Evolutionary conservation across 2,888 invertebrate species (phyloP), one percentile per base, ranked within the genome.

Genomic region (Piscicola geometra): DNA sequence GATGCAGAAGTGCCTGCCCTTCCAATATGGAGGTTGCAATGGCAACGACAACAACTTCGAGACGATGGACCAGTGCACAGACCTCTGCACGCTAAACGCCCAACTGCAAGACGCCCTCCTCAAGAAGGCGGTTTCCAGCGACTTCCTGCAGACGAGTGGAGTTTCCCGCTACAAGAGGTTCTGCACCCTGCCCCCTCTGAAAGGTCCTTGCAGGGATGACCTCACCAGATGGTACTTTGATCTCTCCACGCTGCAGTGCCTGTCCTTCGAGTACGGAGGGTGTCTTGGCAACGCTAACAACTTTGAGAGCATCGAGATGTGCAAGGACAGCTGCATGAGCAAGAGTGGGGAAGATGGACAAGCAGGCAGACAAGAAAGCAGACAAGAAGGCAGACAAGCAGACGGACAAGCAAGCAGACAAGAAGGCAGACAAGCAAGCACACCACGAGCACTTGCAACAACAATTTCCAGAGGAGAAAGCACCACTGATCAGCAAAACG

Each of bases 221-320:
- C 88, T 90, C 80, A 86, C 86, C 9, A 91, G 92, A 84, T 90
- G 89, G 86, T 92, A 89, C 86, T 94, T 89, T 85, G 90, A 93
- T 82, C 83, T 85, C 18, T 81, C 81, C 0, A 84, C 86, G 0
- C 89, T 89, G 21, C 85, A 86, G 50, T 95, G 94, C 83, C 87
- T 87, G 72, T 86, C 88, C 78, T 94, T 92, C 85, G 85, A 86
- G 1, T 94, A 91, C 83, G 90, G 93, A 56, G 94, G 94, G 76
- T 94, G 94, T 83, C 89, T 88, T 52, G 94, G 94, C 35, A 92
- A 92, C 81, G 90, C 91, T 73, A 94, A 94, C 85, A 88, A 92
- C 76, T 94, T 94, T 86, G 70, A 75, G 18, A 78, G 80, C 3
- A 73, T 75, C 41, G 79, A 76, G 12, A 81, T 81, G 30, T 83